phyloP scores from a whole-genome alignment of 2,888 invertebrate species.

The Diaphora mendica region DNA sequence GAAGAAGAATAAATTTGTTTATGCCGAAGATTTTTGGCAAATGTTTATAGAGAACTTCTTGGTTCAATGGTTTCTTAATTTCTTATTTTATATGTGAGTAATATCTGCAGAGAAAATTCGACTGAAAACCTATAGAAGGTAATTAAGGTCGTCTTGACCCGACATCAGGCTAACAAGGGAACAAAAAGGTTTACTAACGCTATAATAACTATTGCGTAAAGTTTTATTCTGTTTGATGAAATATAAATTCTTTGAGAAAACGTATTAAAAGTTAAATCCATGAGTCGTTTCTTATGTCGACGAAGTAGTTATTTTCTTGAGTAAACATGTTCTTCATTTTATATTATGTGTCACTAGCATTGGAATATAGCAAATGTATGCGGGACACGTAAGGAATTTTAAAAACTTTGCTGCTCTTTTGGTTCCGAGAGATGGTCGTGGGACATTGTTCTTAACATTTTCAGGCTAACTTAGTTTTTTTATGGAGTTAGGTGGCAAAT shows the following conservation, averaged over 20 bases:
- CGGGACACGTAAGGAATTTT: no score
- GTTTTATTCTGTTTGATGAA: background rate
- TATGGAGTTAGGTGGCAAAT: no score
- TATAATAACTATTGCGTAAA: background rate
- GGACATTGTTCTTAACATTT: no score
- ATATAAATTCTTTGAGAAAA: background rate
- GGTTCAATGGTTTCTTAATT: background rate
- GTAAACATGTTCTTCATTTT: background rate
- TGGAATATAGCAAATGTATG: no score
- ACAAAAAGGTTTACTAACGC: constrained; percentile 2
- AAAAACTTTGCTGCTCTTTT: no score
- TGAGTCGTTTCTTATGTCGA: background rate
- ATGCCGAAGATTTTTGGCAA: no score
- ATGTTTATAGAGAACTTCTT: no score
- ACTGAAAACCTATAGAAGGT: constrained; percentile 7
- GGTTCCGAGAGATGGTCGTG: no score
- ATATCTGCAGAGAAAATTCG: constrained; percentile 3
- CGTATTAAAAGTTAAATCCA: background rate
- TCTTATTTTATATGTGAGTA: background rate
- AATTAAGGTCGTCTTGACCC: constrained; percentile 9
- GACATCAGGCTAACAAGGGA: background rate
- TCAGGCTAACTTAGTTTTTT: no score
- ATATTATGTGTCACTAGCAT: no score
- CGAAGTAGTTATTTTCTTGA: background rate
- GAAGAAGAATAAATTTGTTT: no score